phyloP scores from a whole-genome alignment of 2,113 vertebrate genomes.

The Balaeniceps rex region DNA sequence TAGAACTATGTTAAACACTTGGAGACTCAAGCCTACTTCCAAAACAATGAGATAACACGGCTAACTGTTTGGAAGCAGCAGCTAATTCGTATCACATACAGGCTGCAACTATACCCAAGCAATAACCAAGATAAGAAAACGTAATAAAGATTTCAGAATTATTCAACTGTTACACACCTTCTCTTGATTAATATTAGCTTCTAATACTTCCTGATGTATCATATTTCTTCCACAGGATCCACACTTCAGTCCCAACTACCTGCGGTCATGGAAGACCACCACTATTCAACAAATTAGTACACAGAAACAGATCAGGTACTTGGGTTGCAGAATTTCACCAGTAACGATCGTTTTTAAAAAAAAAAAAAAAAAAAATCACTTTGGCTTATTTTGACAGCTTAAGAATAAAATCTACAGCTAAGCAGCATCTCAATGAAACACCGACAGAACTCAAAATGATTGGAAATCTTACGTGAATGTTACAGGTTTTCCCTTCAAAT shows the following conservation, averaged over 20 bases:
- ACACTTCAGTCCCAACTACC: not conserved
- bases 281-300: not conserved
- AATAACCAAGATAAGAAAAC: constrained; percentile 26
- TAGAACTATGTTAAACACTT: not conserved
- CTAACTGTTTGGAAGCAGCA: constrained; percentile 18
- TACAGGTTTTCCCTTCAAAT: not conserved
- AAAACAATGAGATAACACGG: not conserved
- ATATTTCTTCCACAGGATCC: not conserved
- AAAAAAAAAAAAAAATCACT: not conserved
- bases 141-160: constrained; percentile 41
- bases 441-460: not conserved
- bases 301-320: not conserved
- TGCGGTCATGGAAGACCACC: not conserved
- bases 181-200: not conserved
- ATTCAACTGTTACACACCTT: constrained; percentile 10
- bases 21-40: not conserved
- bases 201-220: constrained; percentile 14
- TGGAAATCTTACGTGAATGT: not conserved
- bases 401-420: not conserved
- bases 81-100: not conserved
- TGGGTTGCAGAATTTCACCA: not conserved
- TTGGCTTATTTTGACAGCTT: not conserved
- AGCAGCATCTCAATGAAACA: not conserved
- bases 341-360: not conserved
- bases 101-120: not conserved